Conservation (phyloP, 2,797 vertebrate genomes). For the Mycteria americana region DNA sequence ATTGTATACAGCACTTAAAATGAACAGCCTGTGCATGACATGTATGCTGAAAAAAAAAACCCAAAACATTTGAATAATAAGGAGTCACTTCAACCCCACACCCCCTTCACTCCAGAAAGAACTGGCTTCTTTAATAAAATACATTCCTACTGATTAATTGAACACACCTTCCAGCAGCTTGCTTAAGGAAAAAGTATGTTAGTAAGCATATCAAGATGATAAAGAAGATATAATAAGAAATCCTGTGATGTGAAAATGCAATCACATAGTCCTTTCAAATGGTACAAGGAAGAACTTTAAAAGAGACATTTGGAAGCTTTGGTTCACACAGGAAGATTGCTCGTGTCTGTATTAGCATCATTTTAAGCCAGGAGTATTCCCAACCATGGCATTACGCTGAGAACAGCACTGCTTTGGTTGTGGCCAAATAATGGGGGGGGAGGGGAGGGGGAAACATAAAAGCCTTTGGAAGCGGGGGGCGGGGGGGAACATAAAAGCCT, state of each 20-base stretch:
- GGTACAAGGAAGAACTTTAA: not conserved
- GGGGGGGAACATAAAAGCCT: not conserved
- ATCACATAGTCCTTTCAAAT: not conserved
- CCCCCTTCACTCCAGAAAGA: not conserved
- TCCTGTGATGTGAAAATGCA: not conserved
- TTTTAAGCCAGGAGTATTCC: not conserved
- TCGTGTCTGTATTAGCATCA: not conserved
- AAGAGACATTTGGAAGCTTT: not conserved
- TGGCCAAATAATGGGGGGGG: fast-evolving
- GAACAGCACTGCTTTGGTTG: not conserved
- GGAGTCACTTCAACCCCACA: not conserved
- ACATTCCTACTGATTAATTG: not conserved
- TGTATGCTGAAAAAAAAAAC: not conserved
- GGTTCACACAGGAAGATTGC: not conserved
- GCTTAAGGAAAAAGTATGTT: not conserved
- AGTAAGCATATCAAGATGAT: not conserved
- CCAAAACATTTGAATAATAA: not conserved
- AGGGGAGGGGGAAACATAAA: not conserved
- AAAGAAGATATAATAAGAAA: not conserved
- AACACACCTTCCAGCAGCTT: not conserved
- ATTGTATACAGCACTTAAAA: not conserved
- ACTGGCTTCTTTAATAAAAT: not conserved
- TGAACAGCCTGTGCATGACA: not conserved
- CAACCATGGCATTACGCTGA: not conserved
- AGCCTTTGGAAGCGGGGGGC: not conserved